phyloP scores from a whole-genome alignment of 2,888 invertebrate species.

The Napeogenes inachia region DNA sequence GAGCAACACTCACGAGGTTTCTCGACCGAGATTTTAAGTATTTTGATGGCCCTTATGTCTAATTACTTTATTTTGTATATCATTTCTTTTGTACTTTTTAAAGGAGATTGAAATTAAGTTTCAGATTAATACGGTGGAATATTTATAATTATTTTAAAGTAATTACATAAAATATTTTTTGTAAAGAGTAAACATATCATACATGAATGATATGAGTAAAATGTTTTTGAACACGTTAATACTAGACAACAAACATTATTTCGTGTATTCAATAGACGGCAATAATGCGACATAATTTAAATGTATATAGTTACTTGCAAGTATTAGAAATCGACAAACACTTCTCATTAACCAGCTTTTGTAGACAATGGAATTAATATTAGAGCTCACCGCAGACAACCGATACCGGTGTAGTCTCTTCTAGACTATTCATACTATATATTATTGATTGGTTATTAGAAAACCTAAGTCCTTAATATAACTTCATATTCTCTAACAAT shows the following conservation, averaged over 20 bases:
- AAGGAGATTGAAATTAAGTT: too few relatives aligned
- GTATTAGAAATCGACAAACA: conserved; percentile 32
- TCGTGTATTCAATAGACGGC: neutral
- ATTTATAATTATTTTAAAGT: too few relatives aligned
- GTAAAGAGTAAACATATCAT: too few relatives aligned
- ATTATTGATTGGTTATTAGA: conserved; percentile 23
- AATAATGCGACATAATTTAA: neutral
- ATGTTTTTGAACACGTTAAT: neutral
- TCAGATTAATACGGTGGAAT: too few relatives aligned
- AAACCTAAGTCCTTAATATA: neutral
- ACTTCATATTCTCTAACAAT: neutral
- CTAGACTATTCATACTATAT: conserved; percentile 22
- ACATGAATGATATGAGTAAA: neutral
- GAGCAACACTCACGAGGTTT: conserved; percentile 46
- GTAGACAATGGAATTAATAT: conserved; percentile 65
- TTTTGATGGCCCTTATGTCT: conserved; percentile 4
- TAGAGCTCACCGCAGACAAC: conserved; percentile 56
- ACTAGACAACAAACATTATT: neutral
- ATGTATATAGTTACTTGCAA: conserved; percentile 12
- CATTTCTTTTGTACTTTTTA: too few relatives aligned
- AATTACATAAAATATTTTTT: too few relatives aligned
- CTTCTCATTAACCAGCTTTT: conserved; percentile 50
- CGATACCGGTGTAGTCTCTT: conserved; percentile 51
- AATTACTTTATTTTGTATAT: too few relatives aligned
- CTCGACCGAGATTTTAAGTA: conserved; percentile 26